Conservation (phyloP, 2,888 invertebrate species). For the Agonopterix arenella region DNA sequence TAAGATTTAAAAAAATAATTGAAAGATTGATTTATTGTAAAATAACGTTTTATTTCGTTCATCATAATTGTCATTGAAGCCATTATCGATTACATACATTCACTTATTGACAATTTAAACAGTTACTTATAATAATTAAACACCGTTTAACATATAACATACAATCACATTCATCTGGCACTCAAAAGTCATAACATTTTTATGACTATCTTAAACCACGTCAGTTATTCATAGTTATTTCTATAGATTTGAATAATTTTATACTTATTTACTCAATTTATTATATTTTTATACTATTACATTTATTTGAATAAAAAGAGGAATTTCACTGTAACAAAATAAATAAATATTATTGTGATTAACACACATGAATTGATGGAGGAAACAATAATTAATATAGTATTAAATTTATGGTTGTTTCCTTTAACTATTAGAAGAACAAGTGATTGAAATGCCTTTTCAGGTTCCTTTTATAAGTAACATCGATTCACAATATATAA, state of each 20-base stretch:
- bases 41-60: slow-evolving; percentile 69
- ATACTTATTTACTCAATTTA: not conserved
- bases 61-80: slow-evolving; percentile 57
- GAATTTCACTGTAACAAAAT: too few species aligned
- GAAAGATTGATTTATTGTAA: slow-evolving; percentile 46
- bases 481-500: not conserved
- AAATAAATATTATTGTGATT: too few species aligned
- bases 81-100: slow-evolving; percentile 54
- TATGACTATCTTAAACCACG: not conserved
- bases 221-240: too few species aligned
- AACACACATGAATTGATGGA: too few species aligned
- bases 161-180: slow-evolving; percentile 72
- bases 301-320: too few species aligned
- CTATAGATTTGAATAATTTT: too few species aligned
- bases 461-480: too few species aligned
- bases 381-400: too few species aligned
- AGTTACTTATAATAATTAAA: slow-evolving; percentile 38
- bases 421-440: too few species aligned
- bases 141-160: slow-evolving; percentile 37
- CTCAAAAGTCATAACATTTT: slow-evolving; percentile 26
- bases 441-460: too few species aligned
- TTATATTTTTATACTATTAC: not conserved
- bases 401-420: too few species aligned
- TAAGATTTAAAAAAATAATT: slow-evolving; percentile 11
- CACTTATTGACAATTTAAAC: slow-evolving; percentile 51